Percentiles rank a stretch among this genome's conserved stretches.
phyloP scores from a whole-genome alignment of 2,113 vertebrate genomes.

The Coryphaenoides rupestris region DNA sequence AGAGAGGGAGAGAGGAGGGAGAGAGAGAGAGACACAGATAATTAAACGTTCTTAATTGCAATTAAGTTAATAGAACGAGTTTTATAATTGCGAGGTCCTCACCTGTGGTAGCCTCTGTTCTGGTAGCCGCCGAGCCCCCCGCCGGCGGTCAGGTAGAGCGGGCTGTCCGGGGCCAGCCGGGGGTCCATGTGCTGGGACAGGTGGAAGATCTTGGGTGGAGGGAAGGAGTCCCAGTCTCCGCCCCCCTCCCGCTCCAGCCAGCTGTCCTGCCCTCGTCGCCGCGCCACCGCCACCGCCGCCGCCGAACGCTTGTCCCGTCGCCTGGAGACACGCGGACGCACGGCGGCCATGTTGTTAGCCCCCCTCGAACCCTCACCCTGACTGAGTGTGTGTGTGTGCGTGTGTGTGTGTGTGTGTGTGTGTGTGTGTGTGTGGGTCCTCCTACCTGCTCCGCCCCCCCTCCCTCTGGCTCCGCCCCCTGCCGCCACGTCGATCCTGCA shows the following conservation, averaged over 20 bases:
- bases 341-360: too few relatives aligned
- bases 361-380: too few relatives aligned
- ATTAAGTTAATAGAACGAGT: not conserved
- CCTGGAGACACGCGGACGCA: conserved; percentile 34
- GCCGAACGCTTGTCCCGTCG: conserved; percentile 55
- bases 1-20: not conserved
- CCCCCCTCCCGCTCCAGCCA: conserved; percentile 72
- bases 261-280: too few relatives aligned
- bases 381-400: not conserved
- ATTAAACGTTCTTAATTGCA: not conserved
- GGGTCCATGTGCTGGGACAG: conserved; percentile 69
- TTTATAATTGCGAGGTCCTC: too few relatives aligned
- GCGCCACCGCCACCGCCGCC: conserved; percentile 57
- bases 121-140: conserved; percentile 64
- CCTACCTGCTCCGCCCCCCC: conserved; percentile 36
- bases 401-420: not conserved
- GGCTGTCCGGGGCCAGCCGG: conserved; percentile 59
- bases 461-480: too few relatives aligned
- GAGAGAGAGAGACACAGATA: not conserved
- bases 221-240: conserved; percentile 66
- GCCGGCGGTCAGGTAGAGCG: conserved; percentile 65
- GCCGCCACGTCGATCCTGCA: conserved; percentile 61
- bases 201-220: conserved; percentile 73
- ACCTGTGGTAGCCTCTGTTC: conserved; percentile 75
- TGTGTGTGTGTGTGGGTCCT: conserved; percentile 14